Conservation (phyloP, 2,888 invertebrate species). For the Timandra comae region DNA sequence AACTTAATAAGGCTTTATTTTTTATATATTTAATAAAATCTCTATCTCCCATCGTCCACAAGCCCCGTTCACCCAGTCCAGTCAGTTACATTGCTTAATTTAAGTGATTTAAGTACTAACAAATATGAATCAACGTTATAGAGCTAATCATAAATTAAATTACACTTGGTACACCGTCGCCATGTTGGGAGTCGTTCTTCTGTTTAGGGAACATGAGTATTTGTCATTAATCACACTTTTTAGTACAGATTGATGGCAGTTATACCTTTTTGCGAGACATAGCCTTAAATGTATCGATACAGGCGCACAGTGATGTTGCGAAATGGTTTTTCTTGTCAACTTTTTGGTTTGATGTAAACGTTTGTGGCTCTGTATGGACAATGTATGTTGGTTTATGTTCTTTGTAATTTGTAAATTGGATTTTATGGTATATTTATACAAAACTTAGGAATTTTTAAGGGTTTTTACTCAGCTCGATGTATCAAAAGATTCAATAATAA, state of each 20-base stretch:
- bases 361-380: conserved; percentile 1
- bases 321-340: conserved; percentile 32
- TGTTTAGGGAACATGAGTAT: conserved; percentile 34
- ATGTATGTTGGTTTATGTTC: not conserved
- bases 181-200: conserved; percentile 31
- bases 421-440: not conserved
- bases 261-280: conserved; percentile 22
- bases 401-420: not conserved
- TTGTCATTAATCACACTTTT: conserved; percentile 31
- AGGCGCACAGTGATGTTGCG: conserved; percentile 18
- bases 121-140: not conserved
- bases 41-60: too few relatives aligned
- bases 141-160: conserved; percentile 15
- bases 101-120: too few relatives aligned
- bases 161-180: conserved; percentile 18
- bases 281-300: conserved; percentile 11
- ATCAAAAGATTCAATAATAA: too few relatives aligned
- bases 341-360: conserved; percentile 15
- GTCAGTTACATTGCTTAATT: too few relatives aligned
- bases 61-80: too few relatives aligned
- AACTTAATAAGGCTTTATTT: too few relatives aligned
- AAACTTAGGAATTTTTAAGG: too few relatives aligned
- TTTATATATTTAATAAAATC: too few relatives aligned
- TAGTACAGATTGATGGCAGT: not conserved
- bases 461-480: too few relatives aligned